These are phyloP conservation scores for Oxyura jamaicensis DNA, from an alignment of 2,113 vertebrate genomes.

Conservation along the genomic window DNA sequence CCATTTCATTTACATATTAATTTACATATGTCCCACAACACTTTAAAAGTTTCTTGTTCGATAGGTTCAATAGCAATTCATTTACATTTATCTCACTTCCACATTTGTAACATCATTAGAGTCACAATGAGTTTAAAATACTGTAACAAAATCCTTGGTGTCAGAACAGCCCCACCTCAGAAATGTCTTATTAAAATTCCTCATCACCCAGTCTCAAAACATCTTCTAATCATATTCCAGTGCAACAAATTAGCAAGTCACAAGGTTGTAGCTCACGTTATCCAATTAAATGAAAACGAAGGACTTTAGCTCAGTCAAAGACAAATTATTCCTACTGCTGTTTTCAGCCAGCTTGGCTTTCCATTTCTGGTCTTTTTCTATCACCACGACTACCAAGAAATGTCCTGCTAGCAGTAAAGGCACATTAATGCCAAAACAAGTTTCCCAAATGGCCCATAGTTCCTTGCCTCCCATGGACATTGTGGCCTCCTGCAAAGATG, in stretches of 20 bases:
- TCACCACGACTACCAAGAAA: background rate
- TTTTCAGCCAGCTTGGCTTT: conserved; percentile 15
- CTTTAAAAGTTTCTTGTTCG: conserved; percentile 38
- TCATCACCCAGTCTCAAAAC: conserved; percentile 62
- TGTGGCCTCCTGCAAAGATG: no score
- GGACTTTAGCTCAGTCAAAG: conserved; percentile 51
- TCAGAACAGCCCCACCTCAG: conserved; percentile 47
- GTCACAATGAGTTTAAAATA: conserved; percentile 60
- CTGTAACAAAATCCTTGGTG: conserved; percentile 62
- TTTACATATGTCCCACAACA: conserved; percentile 63
- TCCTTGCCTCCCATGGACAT: background rate
- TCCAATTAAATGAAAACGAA: conserved; percentile 69
- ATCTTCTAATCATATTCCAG: conserved; percentile 70
- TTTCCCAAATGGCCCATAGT: background rate
- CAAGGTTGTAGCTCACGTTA: conserved; percentile 62
- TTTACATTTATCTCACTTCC: conserved; percentile 63
- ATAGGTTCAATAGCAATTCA: conserved; percentile 49
- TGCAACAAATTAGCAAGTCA: conserved; percentile 60
- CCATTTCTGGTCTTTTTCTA: background rate
- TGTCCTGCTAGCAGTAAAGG: background rate
- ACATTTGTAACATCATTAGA: conserved; percentile 66
- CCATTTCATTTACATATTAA: conserved; percentile 54
- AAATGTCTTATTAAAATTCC: conserved; percentile 66
- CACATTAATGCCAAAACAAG: background rate
- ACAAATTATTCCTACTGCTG: conserved; percentile 27